Evolutionary conservation across 2,113 vertebrate species (phyloP), one percentile per base, ranked within the genome.

Genomic region (Tringa solitaria): DNA sequence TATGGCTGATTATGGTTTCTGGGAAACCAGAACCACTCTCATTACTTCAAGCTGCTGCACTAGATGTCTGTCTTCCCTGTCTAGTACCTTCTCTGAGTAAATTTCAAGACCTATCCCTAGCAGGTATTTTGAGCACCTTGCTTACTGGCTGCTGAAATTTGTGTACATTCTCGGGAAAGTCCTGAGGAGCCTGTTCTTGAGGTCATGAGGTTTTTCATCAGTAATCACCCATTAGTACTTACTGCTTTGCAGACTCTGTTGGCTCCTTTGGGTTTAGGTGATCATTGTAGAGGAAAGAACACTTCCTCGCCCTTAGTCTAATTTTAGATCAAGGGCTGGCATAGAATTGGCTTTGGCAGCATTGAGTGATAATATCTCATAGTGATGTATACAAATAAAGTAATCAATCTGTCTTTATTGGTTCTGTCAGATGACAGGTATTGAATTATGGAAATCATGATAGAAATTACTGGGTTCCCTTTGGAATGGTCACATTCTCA

Each of bases 271-370:
- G 17, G 39, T 89, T 95, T 86, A 78, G 78, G 80, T 78, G 85
- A 92, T 93, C 76, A 27, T 7, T 84, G 54, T 39, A 86, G 75
- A 93, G 90, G 82, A 94, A 94, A 87, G 76, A 92, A 95, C 88
- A 87, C 32, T 78, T 92, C 60, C 79, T 84, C 84, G 91, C 88
- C 87, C 72, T 95, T 90, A 92, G 56, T 84, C 93, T 94, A 96
- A 97, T 93, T 96, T 94, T 95, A 96, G 92, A 92, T 74, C 83
- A 90, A 94, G 80, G 92, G 83, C 93, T 96, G 90, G 93, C 95
- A 94, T 81, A 79, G 73, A 93, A 84, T 22, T 78, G 35, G 39
- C 45, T 94, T 84, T 95, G 84, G 88, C 93, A 92, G 79, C 72
- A 26, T n/a, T 59, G 46, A 78, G 56, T 78, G 76, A 81, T 84